Conservation (phyloP, 1,140 invertebrate genomes). For the Laodelphax striatellus region DNA sequence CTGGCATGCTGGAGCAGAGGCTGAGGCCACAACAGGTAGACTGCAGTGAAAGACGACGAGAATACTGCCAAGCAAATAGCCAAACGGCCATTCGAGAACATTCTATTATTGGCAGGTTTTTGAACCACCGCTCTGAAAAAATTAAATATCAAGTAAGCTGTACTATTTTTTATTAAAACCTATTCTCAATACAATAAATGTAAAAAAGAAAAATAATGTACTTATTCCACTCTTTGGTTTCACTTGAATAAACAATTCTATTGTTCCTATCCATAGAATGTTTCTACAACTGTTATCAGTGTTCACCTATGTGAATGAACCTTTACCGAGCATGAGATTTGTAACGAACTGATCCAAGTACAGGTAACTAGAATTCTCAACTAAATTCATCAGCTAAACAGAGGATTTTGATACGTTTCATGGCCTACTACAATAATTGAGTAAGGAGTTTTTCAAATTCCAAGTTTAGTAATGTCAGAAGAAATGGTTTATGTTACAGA, state of each 20-base stretch:
- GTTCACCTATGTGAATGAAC: too few relatives aligned
- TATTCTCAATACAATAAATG: background rate
- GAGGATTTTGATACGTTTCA: too few relatives aligned
- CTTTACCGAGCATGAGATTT: too few relatives aligned
- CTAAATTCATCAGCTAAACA: too few relatives aligned
- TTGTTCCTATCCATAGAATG: too few relatives aligned
- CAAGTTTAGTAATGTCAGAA: too few relatives aligned
- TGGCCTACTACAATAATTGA: too few relatives aligned
- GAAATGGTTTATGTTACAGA: too few relatives aligned
- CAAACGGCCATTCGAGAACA: conserved; percentile 18
- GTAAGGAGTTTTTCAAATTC: too few relatives aligned
- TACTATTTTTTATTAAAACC: background rate
- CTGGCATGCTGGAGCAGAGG: conserved; percentile 22
- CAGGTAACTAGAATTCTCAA: too few relatives aligned
- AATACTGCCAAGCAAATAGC: conserved; percentile 12
- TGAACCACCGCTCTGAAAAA: conserved; percentile 15
- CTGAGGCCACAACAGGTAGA: conserved; percentile 24
- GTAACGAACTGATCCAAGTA: too few relatives aligned
- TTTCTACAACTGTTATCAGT: too few relatives aligned
- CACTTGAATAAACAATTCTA: background rate
- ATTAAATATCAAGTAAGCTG: background rate
- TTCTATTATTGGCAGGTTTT: conserved; percentile 8
- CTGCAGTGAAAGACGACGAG: conserved; percentile 18
- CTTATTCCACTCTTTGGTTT: background rate
- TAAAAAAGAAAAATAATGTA: background rate